Conservation (phyloP, 2,888 invertebrate species). For the Plebejus melissa region DNA sequence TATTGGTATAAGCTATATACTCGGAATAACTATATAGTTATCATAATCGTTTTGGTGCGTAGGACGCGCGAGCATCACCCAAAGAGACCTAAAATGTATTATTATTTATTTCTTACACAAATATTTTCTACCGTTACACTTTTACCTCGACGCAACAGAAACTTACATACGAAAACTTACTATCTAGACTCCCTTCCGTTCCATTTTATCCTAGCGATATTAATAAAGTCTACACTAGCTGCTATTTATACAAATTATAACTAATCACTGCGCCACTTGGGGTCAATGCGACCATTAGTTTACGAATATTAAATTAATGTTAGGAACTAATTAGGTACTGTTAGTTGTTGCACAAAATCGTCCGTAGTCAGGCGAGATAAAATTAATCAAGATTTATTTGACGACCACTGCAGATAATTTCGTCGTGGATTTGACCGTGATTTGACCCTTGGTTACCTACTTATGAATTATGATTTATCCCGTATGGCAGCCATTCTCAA, state of each 20-base stretch:
- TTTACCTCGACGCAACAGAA: no score
- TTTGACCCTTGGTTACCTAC: not conserved
- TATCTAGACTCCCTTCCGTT: no score
- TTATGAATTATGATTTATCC: not conserved
- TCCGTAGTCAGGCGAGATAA: not conserved
- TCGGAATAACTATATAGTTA: no score
- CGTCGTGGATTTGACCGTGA: not conserved
- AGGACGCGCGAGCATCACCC: no score
- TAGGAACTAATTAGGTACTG: not conserved
- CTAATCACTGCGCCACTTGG: not conserved
- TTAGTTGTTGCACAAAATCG: not conserved
- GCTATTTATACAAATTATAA: not conserved
- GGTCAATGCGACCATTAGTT: not conserved
- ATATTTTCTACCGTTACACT: no score
- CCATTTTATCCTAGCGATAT: no score
- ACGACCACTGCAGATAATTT: not conserved
- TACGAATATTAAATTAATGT: not conserved
- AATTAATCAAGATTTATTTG: not conserved
- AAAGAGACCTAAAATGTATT: no score
- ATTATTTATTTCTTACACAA: no score
- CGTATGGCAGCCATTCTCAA: no score
- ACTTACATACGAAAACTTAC: no score
- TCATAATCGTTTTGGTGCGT: no score
- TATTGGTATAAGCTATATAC: no score
- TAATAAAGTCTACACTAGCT: not conserved